phyloP scores from a whole-genome alignment of 2,888 invertebrate species.

The Polyploca ridens region DNA sequence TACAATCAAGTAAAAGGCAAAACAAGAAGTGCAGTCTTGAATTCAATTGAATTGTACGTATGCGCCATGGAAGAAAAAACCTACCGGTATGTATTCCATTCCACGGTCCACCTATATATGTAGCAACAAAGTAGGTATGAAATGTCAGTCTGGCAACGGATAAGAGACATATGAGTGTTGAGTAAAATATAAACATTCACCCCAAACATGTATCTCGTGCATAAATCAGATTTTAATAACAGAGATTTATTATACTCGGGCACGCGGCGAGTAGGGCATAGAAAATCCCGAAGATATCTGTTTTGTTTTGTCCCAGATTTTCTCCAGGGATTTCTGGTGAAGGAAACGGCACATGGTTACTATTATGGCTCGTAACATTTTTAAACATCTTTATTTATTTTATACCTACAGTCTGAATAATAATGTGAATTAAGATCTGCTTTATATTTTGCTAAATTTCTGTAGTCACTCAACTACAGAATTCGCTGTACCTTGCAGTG shows the following conservation, averaged over 20 bases:
- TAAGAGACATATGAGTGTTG: constrained; percentile 7
- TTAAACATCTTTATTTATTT: neutral
- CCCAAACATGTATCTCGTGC: constrained; percentile 27
- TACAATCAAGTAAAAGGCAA: constrained; percentile 1
- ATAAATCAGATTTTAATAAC: constrained; percentile 54
- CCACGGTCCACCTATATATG: too few relatives aligned
- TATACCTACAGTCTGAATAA: neutral
- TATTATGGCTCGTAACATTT: constrained; percentile 8
- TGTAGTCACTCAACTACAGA: constrained; percentile 19
- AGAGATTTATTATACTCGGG: constrained; percentile 46
- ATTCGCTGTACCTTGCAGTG: constrained; percentile 26
- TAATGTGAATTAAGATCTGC: neutral
- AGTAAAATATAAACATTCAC: constrained; percentile 22
- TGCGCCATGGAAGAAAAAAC: neutral
- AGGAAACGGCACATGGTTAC: constrained; percentile 38
- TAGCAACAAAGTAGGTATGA: neutral
- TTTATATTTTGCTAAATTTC: neutral
- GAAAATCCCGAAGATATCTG: constrained; percentile 42
- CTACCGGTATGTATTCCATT: neutral
- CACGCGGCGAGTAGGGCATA: constrained; percentile 30
- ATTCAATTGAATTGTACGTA: constrained; percentile 3
- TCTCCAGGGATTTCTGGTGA: constrained; percentile 30
- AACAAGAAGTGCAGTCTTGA: constrained; percentile 5
- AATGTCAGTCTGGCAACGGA: neutral
- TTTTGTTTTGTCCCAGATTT: constrained; percentile 35